Base-by-base conservation (phyloP, 2,797 vertebrate species). In the Galagoides demidoff region DNA sequence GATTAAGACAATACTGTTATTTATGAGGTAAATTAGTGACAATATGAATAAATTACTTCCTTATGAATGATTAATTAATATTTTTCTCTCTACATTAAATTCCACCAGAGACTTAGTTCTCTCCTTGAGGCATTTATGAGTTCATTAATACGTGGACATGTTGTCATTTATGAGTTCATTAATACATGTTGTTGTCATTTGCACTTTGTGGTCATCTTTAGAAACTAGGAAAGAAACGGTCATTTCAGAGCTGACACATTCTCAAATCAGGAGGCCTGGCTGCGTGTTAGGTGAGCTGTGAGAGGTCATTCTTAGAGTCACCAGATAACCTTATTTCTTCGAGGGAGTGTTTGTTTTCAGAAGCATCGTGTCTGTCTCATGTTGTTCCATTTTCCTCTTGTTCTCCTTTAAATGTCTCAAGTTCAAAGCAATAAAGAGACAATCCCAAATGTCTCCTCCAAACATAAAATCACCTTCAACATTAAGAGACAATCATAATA, bases 71-170 rank as follows among this genome's bases (percentile, higher is more conserved):
- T 89, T 68, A 89, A 52, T 64, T 82, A 93, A 93, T 68, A 61
- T 85, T 85, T 79, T 92, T 86, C 68, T 81, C 39, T 94, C 70
- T 89, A 81, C 79, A 81, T 49, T 92, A 94, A 89, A 81, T 86
- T 70, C 39, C 43, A 52, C 14, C 4, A n/a, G 23, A 74, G 45
- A 86, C 29, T 86, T 93, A 37, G 23, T 61, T n/a, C 29, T 89
- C 82, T 68, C 39, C 49, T 70, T 61, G 31, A 79, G 52, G 66
- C 20, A 87, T 57, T 57, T 85, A 71, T 82, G 37, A 90, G 49
- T 82, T 71, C 25, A 68, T 78, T 52, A 70, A 78, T 70, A 63
- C 16, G 71, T 31, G 2, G 27, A 45, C 55, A 37, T 89, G 39
- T 43, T 43, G 39, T 43, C 20, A 87, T 57, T 57, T 85, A 71